These are phyloP conservation scores for Brenthis daphne DNA, from an alignment of 2,888 invertebrate genomes.

Conservation along the genomic window DNA sequence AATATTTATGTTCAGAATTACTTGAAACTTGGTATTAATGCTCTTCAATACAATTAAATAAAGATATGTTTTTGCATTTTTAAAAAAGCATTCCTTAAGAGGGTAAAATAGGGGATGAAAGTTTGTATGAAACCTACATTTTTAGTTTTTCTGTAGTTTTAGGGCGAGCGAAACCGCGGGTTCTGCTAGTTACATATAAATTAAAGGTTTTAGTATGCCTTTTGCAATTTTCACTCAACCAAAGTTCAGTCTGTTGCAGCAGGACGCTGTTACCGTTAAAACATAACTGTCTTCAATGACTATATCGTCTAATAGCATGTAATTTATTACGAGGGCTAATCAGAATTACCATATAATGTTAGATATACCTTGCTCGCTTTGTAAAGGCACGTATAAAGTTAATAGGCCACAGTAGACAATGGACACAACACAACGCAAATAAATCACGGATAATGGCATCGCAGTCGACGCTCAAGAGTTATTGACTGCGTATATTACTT, in stretches of 20 bases:
- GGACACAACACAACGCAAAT: constrained; percentile 55
- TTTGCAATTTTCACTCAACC: neutral
- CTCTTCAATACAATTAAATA: too few species aligned
- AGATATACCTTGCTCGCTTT: constrained; percentile 53
- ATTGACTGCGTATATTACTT: constrained; percentile 57
- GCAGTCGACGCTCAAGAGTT: constrained; percentile 61
- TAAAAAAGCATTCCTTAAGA: too few species aligned
- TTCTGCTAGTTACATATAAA: too few species aligned
- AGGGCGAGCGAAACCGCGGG: too few species aligned
- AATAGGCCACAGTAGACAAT: constrained; percentile 60
- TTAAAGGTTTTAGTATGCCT: too few species aligned
- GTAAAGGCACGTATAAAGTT: constrained; percentile 50
- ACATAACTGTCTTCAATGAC: constrained; percentile 44
- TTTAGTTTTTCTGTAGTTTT: too few species aligned
- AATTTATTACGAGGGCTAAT: constrained; percentile 52
- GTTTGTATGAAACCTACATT: too few species aligned
- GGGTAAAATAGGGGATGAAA: too few species aligned
- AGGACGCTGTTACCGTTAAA: constrained; percentile 43
- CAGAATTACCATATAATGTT: constrained; percentile 44
- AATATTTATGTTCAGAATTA: too few species aligned
- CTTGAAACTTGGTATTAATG: too few species aligned
- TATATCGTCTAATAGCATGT: constrained; percentile 53
- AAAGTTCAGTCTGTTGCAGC: constrained; percentile 12
- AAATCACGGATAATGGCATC: constrained; percentile 63
- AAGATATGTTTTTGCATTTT: too few species aligned